These are phyloP conservation scores for Bufo gargarizans DNA, from an alignment of 2,113 vertebrate genomes.

Conservation along the genomic window DNA sequence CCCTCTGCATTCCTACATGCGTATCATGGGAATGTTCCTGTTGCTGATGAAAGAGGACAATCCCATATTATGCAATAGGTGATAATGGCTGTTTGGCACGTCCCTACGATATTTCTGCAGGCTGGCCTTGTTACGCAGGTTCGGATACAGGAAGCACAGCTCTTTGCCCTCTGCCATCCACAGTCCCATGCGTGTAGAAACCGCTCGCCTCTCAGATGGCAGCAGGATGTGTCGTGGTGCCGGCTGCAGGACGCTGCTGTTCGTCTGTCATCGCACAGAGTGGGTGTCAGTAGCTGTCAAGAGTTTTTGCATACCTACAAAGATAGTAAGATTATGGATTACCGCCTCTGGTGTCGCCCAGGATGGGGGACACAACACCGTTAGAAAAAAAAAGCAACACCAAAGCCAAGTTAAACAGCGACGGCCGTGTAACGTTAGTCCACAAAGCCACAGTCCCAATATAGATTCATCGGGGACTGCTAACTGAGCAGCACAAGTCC, in stretches of 20 bases:
- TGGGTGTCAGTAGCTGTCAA: slow-evolving; percentile 40
- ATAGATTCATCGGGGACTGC: too few relatives aligned
- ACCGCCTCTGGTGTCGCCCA: background rate
- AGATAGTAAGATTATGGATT: slow-evolving; percentile 1
- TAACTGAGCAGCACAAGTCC: background rate
- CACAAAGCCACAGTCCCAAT: background rate
- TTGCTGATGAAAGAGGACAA: too few relatives aligned
- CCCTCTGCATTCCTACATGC: too few relatives aligned
- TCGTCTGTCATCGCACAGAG: slow-evolving; percentile 23
- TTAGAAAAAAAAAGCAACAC: background rate
- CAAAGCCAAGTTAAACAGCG: background rate
- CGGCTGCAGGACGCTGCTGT: background rate
- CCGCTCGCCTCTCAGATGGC: background rate
- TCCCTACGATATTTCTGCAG: too few relatives aligned
- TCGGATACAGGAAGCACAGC: too few relatives aligned
- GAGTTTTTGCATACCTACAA: slow-evolving; percentile 5
- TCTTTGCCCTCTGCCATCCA: too few relatives aligned
- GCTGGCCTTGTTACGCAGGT: too few relatives aligned
- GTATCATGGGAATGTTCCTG: too few relatives aligned
- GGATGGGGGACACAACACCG: background rate
- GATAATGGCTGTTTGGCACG: too few relatives aligned
- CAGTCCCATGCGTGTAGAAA: too few relatives aligned
- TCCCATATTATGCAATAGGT: too few relatives aligned
- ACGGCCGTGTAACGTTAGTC: background rate
- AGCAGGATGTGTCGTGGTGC: background rate